A percentile compares a stretch with the other conserved stretches of the same genome.
phyloP scores from a whole-genome alignment of 2,113 vertebrate species.

The Syngnathus typhle region DNA sequence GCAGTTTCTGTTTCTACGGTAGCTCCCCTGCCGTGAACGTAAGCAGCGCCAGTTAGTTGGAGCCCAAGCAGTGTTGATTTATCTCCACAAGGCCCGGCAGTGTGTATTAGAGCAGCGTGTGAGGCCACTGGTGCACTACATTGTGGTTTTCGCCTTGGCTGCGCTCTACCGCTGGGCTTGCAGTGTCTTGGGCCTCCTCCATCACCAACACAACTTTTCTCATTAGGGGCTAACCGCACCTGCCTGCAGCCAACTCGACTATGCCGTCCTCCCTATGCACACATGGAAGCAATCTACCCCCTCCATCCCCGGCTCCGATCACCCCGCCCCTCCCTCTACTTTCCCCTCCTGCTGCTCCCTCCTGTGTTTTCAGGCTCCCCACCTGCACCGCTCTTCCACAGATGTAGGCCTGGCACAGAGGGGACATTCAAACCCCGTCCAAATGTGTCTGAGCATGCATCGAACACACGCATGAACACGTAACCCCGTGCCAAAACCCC shows the following conservation, averaged over 20 bases:
- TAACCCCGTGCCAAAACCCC: slow-evolving; percentile 48
- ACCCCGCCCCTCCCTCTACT: slow-evolving; percentile 24
- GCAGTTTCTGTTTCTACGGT: slow-evolving; percentile 49
- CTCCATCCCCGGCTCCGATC: slow-evolving; percentile 4
- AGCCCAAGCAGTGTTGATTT: slow-evolving; percentile 61
- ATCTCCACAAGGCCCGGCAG: slow-evolving; percentile 55
- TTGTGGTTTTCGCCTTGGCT: slow-evolving; percentile 65
- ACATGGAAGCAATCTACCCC: slow-evolving; percentile 70
- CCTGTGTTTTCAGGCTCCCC: slow-evolving; percentile 54
- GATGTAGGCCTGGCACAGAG: slow-evolving; percentile 62
- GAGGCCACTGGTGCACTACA: slow-evolving; percentile 61
- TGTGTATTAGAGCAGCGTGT: slow-evolving; percentile 60
- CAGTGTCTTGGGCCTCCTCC: slow-evolving; percentile 64
- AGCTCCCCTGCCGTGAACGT: slow-evolving; percentile 44
- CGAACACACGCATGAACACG: slow-evolving; percentile 26
- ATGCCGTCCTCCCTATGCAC: slow-evolving; percentile 53
- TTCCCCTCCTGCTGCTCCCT: slow-evolving; percentile 52
- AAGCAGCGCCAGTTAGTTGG: slow-evolving; percentile 51
- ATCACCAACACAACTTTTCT: slow-evolving; percentile 70
- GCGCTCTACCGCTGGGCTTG: slow-evolving; percentile 59
- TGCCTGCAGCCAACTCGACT: slow-evolving; percentile 63
- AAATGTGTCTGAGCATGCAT: slow-evolving; percentile 40
- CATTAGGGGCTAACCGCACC: slow-evolving; percentile 71
- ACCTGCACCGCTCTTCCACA: slow-evolving; percentile 63
- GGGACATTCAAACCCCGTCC: slow-evolving; percentile 47